Conservation (phyloP, 2,888 invertebrate species). For the Lasioglossum morio region DNA sequence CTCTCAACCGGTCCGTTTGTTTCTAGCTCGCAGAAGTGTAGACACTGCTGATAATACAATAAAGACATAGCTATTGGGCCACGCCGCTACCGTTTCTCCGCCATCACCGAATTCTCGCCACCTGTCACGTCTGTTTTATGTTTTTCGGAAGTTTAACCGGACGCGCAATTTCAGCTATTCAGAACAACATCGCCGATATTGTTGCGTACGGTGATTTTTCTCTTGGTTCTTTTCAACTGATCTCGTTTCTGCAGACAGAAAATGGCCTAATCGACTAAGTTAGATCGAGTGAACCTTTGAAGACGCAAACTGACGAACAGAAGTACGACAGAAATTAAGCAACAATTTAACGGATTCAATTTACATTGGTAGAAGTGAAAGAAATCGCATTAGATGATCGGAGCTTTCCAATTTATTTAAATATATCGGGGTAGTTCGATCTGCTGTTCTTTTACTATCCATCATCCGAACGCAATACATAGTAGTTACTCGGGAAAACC, state of each 20-base stretch:
- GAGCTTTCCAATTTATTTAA: neutral
- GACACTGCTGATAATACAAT: conserved; percentile 68
- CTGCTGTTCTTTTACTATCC: neutral
- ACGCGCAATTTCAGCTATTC: neutral
- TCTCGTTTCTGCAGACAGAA: too few species aligned
- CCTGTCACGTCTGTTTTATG: conserved; percentile 50
- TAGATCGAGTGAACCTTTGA: too few species aligned
- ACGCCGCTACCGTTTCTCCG: conserved; percentile 32
- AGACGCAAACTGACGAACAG: too few species aligned
- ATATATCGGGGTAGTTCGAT: neutral
- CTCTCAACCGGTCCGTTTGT: conserved; percentile 37
- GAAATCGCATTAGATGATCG: neutral
- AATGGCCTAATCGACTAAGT: too few species aligned
- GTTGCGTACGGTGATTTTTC: too few species aligned
- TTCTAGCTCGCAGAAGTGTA: conserved; percentile 40
- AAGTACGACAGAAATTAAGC: neutral
- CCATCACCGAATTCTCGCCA: conserved; percentile 51
- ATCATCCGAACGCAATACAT: neutral
- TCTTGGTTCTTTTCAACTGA: too few species aligned
- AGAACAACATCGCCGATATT: too few species aligned
- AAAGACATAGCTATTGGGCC: conserved; percentile 55
- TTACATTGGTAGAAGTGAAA: neutral
- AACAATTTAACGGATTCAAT: neutral
- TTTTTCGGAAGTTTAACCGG: neutral
- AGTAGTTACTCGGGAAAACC: neutral